A percentile compares a stretch with the other conserved stretches of the same genome.
These are phyloP conservation scores for silkworm (Bombyx mori) DNA, from an alignment of 1,140 invertebrate species.

Conservation along the genomic window DNA sequence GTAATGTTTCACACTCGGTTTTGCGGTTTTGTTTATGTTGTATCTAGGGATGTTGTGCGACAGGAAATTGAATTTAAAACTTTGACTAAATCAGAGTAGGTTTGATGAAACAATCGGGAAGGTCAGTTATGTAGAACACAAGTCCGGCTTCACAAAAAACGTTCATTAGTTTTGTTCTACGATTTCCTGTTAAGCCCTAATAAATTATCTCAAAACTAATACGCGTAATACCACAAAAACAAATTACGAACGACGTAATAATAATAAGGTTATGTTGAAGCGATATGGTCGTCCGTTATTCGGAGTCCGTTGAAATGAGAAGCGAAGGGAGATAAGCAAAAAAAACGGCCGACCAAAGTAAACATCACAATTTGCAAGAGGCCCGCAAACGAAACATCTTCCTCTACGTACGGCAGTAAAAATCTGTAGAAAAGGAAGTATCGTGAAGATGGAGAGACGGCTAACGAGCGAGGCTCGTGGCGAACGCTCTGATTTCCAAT, in stretches of 20 bases:
- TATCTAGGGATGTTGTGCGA: too few relatives aligned
- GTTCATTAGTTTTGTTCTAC: too few relatives aligned
- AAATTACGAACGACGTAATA: too few relatives aligned
- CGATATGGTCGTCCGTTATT: not conserved
- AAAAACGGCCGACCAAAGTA: slow-evolving; percentile 9
- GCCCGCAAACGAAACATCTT: slow-evolving; percentile 48
- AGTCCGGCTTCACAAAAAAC: too few relatives aligned
- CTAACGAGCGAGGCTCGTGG: slow-evolving; percentile 50
- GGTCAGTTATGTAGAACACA: too few relatives aligned
- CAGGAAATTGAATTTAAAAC: too few relatives aligned
- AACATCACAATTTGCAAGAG: slow-evolving; percentile 34
- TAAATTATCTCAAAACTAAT: too few relatives aligned
- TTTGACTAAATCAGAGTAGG: too few relatives aligned
- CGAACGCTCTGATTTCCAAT: slow-evolving; percentile 71
- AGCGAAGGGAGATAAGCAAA: not conserved
- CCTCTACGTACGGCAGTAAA: slow-evolving; percentile 37
- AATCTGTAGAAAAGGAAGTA: slow-evolving; percentile 50
- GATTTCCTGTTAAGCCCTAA: too few relatives aligned
- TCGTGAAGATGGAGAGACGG: slow-evolving; percentile 55
- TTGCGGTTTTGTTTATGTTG: slow-evolving; percentile 5
- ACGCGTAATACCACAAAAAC: too few relatives aligned
- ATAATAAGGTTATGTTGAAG: too few relatives aligned
- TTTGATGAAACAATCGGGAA: too few relatives aligned
- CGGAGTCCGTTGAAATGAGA: not conserved
- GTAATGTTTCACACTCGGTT: slow-evolving; percentile 17